Conservation (phyloP, 2,797 vertebrate genomes). For the Coregonus sp. region DNA sequence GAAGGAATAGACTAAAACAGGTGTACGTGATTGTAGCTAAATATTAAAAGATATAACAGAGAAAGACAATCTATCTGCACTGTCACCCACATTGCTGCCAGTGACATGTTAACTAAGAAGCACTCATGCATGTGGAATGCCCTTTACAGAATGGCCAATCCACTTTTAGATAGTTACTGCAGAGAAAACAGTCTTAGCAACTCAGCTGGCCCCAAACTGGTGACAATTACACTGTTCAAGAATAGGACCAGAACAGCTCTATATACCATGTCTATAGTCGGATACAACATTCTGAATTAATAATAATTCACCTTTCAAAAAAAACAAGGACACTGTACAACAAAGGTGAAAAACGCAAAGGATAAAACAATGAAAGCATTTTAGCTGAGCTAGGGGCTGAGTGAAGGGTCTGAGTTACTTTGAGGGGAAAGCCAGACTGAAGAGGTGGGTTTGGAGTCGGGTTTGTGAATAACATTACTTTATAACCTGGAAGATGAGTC, state of each 20-base stretch:
- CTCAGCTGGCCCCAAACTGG: too few relatives aligned
- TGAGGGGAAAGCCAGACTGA: too few relatives aligned
- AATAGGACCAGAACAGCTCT: neutral
- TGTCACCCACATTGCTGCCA: conserved; percentile 16
- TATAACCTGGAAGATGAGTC: neutral
- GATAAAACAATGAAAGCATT: neutral
- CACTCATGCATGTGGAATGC: conserved; percentile 31
- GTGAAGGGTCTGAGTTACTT: neutral
- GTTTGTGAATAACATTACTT: neutral
- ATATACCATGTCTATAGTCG: neutral
- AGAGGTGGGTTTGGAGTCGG: neutral
- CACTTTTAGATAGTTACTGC: conserved; percentile 23
- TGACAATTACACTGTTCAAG: too few relatives aligned
- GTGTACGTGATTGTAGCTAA: conserved; percentile 29
- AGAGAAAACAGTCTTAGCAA: conserved; percentile 27
- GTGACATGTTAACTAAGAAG: conserved; percentile 51
- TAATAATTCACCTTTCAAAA: neutral
- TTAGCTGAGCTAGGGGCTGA: neutral
- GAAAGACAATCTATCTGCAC: neutral
- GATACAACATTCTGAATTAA: neutral
- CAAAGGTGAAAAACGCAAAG: neutral
- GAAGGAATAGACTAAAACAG: conserved; percentile 12
- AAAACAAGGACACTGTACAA: neutral
- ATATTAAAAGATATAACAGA: conserved; percentile 29
- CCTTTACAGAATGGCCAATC: conserved; percentile 45